These are phyloP conservation scores for Steinernema khuongi DNA, from an alignment of 1,140 invertebrate genomes.

Conservation along the genomic window DNA sequence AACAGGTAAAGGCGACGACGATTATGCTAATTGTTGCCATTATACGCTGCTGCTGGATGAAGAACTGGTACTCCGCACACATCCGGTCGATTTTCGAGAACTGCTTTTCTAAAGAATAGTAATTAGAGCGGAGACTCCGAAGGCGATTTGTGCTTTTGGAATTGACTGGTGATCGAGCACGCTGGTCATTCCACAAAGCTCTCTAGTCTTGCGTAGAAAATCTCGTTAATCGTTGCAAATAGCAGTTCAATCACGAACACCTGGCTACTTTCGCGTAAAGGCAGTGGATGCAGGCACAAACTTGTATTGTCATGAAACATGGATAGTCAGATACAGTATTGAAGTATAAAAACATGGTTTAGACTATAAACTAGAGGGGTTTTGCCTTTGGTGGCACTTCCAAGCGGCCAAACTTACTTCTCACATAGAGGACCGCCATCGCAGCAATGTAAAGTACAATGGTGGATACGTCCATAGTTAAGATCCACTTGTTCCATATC, in stretches of 20 bases:
- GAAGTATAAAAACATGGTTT: not conserved
- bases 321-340: too few relatives aligned
- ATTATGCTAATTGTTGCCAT: not conserved
- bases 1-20: not conserved
- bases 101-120: not conserved
- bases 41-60: not conserved
- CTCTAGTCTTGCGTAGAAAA: too few relatives aligned
- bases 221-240: too few relatives aligned
- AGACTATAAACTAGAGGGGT: not conserved
- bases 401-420: not conserved
- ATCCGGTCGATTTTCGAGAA: not conserved
- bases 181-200: too few relatives aligned
- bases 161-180: too few relatives aligned
- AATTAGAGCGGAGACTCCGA: too few relatives aligned
- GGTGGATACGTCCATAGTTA: not conserved
- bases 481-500: not conserved
- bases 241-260: too few relatives aligned
- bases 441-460: not conserved
- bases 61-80: not conserved
- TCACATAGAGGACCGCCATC: not conserved
- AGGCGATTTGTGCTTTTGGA: too few relatives aligned
- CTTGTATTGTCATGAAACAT: too few relatives aligned
- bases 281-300: too few relatives aligned
- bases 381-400: not conserved
- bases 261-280: too few relatives aligned